phyloP scores from a whole-genome alignment of 2,888 invertebrate species.

The Desoria tigrina region DNA sequence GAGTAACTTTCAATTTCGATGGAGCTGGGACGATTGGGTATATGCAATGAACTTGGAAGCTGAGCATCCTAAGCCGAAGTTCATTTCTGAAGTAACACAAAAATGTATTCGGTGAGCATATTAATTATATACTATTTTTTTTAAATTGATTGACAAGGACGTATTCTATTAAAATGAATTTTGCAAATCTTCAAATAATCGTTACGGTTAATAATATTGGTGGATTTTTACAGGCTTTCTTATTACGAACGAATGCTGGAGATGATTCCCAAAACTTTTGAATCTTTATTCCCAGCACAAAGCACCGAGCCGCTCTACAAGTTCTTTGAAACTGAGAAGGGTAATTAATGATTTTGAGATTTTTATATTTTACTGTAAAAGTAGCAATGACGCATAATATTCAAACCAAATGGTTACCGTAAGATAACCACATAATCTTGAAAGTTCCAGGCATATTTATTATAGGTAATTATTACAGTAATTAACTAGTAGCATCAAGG shows the following conservation, averaged over 20 bases:
- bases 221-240: slow-evolving; percentile 72
- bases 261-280: slow-evolving; percentile 85
- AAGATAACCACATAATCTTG: too few relatives aligned
- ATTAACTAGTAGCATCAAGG: background rate
- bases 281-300: slow-evolving; percentile 77
- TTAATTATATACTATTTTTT: slow-evolving; percentile 3
- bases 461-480: too few relatives aligned
- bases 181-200: too few relatives aligned
- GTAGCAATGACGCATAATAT: too few relatives aligned
- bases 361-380: too few relatives aligned
- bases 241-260: slow-evolving; percentile 92
- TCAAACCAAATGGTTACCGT: too few relatives aligned
- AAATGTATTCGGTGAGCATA: slow-evolving; percentile 86
- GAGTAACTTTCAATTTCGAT: slow-evolving; percentile 98
- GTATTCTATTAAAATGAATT: slow-evolving; percentile 24
- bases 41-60: slow-evolving; percentile 77
- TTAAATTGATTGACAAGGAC: too few relatives aligned
- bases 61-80: slow-evolving; percentile 91
- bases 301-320: slow-evolving; percentile 82
- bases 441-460: too few relatives aligned
- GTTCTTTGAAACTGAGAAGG: slow-evolving; percentile 84
- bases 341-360: slow-evolving; percentile 65
- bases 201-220: background rate
- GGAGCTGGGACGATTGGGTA: slow-evolving; percentile 98
- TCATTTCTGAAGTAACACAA: slow-evolving; percentile 86